Base-by-base conservation (phyloP, 2,888 invertebrate genomes). In the Meganola albula region DNA sequence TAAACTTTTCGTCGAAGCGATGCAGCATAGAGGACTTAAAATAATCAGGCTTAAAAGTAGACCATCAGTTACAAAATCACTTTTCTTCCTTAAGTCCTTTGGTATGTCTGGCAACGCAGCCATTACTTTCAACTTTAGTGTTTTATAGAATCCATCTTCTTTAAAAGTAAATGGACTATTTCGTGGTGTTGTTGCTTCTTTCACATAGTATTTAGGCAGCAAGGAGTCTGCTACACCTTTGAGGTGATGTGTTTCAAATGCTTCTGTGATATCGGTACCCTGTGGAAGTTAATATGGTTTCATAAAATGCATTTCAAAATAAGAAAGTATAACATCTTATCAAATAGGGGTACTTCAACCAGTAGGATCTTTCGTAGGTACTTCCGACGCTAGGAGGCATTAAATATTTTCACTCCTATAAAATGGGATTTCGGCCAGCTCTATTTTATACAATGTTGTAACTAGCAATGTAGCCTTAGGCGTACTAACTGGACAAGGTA, bases 81-180 rank as follows among this genome's bases (percentile, higher is more conserved):
- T 84, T 39, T 71, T 74, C 18, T 48, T 70, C 14, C 74, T 64
- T 2, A 48, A 39, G 4, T 68, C 65, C 14, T 63, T 51, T 0
- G 82, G 85, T 59, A 92, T 69, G 1, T 84, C 82, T 44, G 89
- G 84, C 1, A 92, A 47, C 47, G 88, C 86, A 0, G 80, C 74
- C 8, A 74, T 56, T 0, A 90, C 87, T 47, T 91, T 89, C 3
- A 70, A 58, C 57, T 93, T 93, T 4, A 95, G 78, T 0, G 92
- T 93, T 48, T 79, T 88, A 58, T 93, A 96, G 65, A 95, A 95
- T 0, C 93, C 94, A 52, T 93, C 86, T 4, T 91, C 88, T 34
- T 91, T 75, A 58, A 95, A 92, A 0, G 93, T 93, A 42, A 92
- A 90, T 0, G 93, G 92, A 1, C 91, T 89, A 58, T 90, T 91